Percentiles rank a stretch among this genome's conserved stretches.
phyloP scores from a whole-genome alignment of 2,113 vertebrate species.

The Mormoops blainvillei region DNA sequence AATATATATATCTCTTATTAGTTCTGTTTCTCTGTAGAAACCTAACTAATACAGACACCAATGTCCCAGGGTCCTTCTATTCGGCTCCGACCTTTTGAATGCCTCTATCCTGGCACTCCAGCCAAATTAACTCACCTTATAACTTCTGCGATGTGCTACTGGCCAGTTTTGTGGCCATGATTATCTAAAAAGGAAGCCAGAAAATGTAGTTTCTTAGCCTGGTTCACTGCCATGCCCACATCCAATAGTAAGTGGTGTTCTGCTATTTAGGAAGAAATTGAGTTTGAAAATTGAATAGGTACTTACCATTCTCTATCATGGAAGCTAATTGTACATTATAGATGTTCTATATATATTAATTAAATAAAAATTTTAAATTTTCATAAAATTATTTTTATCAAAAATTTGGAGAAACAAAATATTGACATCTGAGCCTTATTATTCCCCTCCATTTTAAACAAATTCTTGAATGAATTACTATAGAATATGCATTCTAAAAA shows the following conservation, averaged over 20 bases:
- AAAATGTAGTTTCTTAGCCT: not conserved
- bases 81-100: not conserved
- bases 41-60: not conserved
- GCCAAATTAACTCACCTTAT: not conserved
- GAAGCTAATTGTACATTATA: not conserved
- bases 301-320: not conserved
- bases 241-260: not conserved
- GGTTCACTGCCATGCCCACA: not conserved
- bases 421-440: not conserved
- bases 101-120: not conserved
- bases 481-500: not conserved
- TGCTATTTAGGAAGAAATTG: not conserved
- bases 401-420: not conserved
- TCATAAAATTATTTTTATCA: not conserved
- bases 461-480: not conserved
- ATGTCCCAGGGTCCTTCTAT: not conserved
- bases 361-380: not conserved
- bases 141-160: not conserved
- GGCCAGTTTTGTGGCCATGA: not conserved
- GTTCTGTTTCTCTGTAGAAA: not conserved
- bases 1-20: too few species aligned
- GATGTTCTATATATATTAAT: not conserved
- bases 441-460: not conserved
- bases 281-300: not conserved
- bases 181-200: not conserved